Conservation (phyloP, 2,113 vertebrate species). For the Atrichornis clamosus region DNA sequence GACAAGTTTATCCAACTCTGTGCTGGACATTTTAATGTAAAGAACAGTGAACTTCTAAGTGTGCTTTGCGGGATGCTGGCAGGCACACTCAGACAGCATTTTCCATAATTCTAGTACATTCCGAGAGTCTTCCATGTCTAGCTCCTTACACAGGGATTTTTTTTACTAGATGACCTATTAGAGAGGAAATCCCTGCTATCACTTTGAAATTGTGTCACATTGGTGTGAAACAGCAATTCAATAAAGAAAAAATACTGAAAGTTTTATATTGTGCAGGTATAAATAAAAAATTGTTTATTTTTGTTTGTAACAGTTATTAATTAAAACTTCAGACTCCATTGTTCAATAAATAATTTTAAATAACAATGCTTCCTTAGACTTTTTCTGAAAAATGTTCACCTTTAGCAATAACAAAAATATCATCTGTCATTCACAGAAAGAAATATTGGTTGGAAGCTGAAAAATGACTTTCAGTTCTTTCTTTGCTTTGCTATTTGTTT, state of each 20-base stretch:
- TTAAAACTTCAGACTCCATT: not conserved
- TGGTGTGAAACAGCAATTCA: not conserved
- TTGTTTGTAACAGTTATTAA: not conserved
- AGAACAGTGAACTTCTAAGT: not conserved
- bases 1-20: not conserved
- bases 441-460: not conserved
- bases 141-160: not conserved
- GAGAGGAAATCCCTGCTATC: not conserved
- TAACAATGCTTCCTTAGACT: not conserved
- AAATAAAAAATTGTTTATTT: not conserved
- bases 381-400: not conserved
- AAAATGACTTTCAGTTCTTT: not conserved
- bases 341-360: not conserved
- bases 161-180: not conserved
- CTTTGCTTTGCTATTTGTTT: not conserved
- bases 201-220: not conserved
- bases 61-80: not conserved
- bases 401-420: not conserved
- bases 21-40: not conserved
- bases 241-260: not conserved
- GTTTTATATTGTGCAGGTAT: not conserved
- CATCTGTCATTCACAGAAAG: not conserved
- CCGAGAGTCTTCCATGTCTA: not conserved
- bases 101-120: not conserved
- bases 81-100: not conserved